Base-by-base conservation (phyloP, 2,113 vertebrate species). In the Kryptolebias marmoratus region DNA sequence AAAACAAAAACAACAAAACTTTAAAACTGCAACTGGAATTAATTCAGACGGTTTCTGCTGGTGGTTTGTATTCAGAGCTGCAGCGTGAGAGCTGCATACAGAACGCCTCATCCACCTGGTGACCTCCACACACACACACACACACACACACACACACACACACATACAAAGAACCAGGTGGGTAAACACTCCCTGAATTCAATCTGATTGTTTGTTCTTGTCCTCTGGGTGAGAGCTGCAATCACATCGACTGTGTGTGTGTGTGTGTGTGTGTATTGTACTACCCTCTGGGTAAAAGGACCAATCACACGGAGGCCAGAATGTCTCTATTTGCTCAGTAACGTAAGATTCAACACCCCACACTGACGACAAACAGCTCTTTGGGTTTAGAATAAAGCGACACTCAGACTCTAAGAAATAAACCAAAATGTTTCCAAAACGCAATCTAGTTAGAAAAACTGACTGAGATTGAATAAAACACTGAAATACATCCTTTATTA, bases 171-270 rank as follows among this genome's bases (percentile, higher is more conserved):
- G 48, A 16, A 56, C 45, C 75, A 79, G 68, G 68, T 75, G 75
- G 70, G 68, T 75, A 81, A 85, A 81, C 83, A 79, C 62, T 81
- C 82, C 62, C 71, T 71, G 77, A 77, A 85, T 85, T 78, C 79
- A 85, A 85, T 85, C 79, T 85, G 71, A 81, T 75, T 85, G 78
- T 84, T 84, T 84, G 82, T 84, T 84, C 79, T 77, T 68, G 82
- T 81, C 78, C 78, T 75, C 66, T 71, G 66, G 65, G 70, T 80
- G 65, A 80, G 63, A 80, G 73, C 62, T 66, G 68, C 60, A 80
- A 70, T 80, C 77, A 73, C 73, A 69, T 59, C 45, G 36, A 63
- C 56, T 47, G 28, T 63, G 53, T 53, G 61, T 69, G 68, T 10
- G 42, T 50, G 66, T 27, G n/a, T 1, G 31, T 32, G 27, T 52